These are phyloP conservation scores for Luperina testacea DNA, from an alignment of 2,888 invertebrate genomes.

Conservation along the genomic window DNA sequence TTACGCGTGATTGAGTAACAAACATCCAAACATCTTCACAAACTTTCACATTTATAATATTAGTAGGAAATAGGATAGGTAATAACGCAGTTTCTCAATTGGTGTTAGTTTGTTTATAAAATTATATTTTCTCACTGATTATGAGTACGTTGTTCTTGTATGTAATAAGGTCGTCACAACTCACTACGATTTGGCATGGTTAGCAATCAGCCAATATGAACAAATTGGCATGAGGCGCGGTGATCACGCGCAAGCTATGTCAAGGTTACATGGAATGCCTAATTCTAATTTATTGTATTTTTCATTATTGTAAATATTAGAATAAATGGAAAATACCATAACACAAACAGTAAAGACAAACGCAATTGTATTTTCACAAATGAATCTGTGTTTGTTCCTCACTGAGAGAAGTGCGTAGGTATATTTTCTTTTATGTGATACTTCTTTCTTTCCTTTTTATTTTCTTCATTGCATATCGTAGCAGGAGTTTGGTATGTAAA, in stretches of 20 bases:
- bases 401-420: not conserved
- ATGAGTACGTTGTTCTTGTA: conserved; percentile 22
- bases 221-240: conserved; percentile 70
- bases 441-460: not conserved
- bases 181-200: conserved; percentile 70
- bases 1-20: too few relatives aligned
- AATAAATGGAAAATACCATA: not conserved
- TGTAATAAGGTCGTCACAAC: conserved; percentile 66
- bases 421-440: not conserved
- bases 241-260: conserved; percentile 68
- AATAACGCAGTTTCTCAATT: conserved; percentile 29
- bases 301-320: conserved; percentile 18
- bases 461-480: conserved; percentile 3
- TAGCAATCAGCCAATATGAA: conserved; percentile 66
- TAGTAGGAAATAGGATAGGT: too few relatives aligned
- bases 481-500: not conserved
- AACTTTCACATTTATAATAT: too few relatives aligned
- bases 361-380: not conserved
- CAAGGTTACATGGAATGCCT: conserved; percentile 65
- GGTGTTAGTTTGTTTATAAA: conserved; percentile 16
- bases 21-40: too few relatives aligned
- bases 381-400: not conserved
- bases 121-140: conserved; percentile 28
- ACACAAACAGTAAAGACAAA: not conserved
- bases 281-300: conserved; percentile 46